phyloP scores from a whole-genome alignment of 2,888 invertebrate species.

The Andrena praecox region DNA sequence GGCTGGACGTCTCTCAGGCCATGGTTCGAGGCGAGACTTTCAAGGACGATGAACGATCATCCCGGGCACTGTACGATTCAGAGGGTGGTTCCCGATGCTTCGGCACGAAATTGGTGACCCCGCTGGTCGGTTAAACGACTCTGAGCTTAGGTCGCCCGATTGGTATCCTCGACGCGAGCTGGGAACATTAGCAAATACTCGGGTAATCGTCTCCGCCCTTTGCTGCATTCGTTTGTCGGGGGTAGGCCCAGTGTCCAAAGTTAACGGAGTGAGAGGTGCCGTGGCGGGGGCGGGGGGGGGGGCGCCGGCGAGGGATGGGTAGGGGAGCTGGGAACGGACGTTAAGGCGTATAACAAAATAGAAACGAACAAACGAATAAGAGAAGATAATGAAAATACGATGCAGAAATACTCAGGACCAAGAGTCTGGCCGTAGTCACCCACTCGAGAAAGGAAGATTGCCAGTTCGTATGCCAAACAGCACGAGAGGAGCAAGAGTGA shows the following conservation, averaged over 20 bases:
- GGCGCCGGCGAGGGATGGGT: neutral
- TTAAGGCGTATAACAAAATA: slow-evolving; percentile 60
- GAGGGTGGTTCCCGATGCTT: neutral
- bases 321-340: slow-evolving; percentile 26
- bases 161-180: neutral
- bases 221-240: slow-evolving; percentile 56
- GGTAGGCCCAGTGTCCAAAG: slow-evolving; percentile 64
- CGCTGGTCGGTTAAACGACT: neutral
- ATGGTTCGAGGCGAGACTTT: neutral
- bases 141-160: neutral
- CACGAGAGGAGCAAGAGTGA: slow-evolving; percentile 4
- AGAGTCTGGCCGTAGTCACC: slow-evolving; percentile 84
- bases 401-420: slow-evolving; percentile 85
- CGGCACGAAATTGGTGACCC: neutral
- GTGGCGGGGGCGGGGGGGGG: neutral
- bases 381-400: slow-evolving; percentile 63
- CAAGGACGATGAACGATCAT: neutral
- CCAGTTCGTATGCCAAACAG: slow-evolving; percentile 25
- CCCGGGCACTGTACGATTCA: neutral
- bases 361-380: slow-evolving; percentile 17
- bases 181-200: slow-evolving; percentile 8
- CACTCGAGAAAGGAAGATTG: slow-evolving; percentile 71
- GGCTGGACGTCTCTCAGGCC: neutral
- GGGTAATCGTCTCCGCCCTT: slow-evolving; percentile 37
- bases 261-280: slow-evolving; percentile 16